These are phyloP conservation scores for Philonicus albiceps DNA, from an alignment of 2,888 invertebrate genomes.

Conservation along the genomic window DNA sequence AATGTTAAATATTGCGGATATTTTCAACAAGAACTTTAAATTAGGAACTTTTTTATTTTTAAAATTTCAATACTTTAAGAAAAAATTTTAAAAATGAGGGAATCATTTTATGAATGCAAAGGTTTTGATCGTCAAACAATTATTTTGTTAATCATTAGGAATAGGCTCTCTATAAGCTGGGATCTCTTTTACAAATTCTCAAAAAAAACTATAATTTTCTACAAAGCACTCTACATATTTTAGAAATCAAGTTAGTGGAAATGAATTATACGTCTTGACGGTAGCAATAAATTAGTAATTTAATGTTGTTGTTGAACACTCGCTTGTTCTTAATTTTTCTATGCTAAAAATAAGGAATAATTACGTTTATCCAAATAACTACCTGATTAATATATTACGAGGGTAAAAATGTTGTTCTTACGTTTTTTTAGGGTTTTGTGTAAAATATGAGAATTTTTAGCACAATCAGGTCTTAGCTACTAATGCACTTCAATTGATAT, in stretches of 20 bases:
- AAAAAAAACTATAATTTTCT: no score
- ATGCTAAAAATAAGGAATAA: neutral
- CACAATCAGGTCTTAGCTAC: neutral
- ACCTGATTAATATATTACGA: neutral
- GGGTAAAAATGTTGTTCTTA: neutral
- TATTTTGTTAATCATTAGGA: neutral
- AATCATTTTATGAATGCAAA: no score
- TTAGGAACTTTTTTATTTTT: no score
- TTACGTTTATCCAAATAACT: neutral
- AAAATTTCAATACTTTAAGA: no score
- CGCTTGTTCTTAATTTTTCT: neutral
- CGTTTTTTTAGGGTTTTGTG: neutral
- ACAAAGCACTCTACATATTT: neutral
- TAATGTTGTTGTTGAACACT: neutral
- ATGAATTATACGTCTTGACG: neutral
- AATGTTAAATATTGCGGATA: neutral
- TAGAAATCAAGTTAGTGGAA: neutral
- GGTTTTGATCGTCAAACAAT: neutral
- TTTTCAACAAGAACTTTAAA: neutral
- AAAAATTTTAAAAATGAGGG: no score
- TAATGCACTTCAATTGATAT: neutral
- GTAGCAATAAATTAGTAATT: neutral
- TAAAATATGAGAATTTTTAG: neutral
- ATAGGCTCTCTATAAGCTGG: no score
- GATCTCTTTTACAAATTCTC: no score